phyloP scores from a whole-genome alignment of 2,113 vertebrate genomes.

The Nycticorax nycticorax region DNA sequence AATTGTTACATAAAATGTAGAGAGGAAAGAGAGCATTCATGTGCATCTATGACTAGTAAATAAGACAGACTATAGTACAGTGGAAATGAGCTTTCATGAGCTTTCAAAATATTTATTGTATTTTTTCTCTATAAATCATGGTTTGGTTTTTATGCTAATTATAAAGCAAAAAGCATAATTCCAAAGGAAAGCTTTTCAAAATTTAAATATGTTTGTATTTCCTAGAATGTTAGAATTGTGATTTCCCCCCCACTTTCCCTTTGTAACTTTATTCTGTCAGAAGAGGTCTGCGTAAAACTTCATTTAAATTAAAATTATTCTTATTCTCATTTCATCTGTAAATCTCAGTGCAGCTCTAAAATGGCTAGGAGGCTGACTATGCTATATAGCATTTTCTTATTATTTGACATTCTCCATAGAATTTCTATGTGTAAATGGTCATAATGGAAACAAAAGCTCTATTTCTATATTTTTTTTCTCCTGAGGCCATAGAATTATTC shows the following conservation, averaged over 20 bases:
- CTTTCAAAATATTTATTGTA: background rate
- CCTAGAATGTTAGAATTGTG: background rate
- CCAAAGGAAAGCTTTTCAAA: background rate
- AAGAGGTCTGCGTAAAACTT: background rate
- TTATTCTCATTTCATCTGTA: background rate
- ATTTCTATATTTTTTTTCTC: background rate
- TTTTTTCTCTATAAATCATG: background rate
- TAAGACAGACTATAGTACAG: background rate
- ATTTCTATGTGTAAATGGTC: background rate
- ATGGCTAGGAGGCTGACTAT: background rate
- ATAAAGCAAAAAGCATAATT: background rate
- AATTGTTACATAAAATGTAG: background rate
- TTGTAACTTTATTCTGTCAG: background rate
- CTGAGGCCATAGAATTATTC: background rate
- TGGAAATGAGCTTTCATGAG: background rate
- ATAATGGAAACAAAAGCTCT: background rate
- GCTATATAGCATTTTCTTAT: background rate
- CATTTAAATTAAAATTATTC: background rate
- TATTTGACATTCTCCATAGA: background rate
- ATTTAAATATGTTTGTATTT: background rate
- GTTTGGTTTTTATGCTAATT: background rate
- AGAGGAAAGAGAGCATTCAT: background rate
- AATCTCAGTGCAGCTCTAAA: background rate
- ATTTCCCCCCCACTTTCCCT: background rate
- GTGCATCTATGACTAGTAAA: background rate